phyloP scores from a whole-genome alignment of 2,797 vertebrate species.

The Eurystomus glaucurus region DNA sequence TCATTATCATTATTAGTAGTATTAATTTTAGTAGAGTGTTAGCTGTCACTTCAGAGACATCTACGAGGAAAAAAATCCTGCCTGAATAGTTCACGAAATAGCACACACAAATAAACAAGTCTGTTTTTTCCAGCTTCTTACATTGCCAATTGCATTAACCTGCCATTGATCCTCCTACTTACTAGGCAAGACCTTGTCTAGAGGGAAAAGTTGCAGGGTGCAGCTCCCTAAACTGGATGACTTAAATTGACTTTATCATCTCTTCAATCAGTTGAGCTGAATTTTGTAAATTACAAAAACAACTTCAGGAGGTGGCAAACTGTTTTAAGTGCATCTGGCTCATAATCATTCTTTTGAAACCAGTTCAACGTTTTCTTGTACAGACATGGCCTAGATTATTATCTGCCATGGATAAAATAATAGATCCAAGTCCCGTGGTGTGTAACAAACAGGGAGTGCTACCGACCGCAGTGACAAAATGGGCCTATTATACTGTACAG shows the following conservation, averaged over 20 bases:
- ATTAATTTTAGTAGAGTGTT: constrained; percentile 39
- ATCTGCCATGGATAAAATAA: constrained; percentile 55
- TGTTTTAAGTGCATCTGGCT: constrained; percentile 59
- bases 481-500: background rate
- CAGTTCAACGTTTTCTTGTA: background rate
- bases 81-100: constrained; percentile 38
- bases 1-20: constrained; percentile 33
- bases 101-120: background rate
- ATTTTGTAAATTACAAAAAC: constrained; percentile 72
- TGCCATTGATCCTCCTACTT: constrained; percentile 69
- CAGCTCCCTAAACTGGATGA: constrained; percentile 42
- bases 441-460: constrained; percentile 16
- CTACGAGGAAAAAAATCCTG: background rate
- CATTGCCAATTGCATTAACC: constrained; percentile 49
- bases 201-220: constrained; percentile 53
- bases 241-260: constrained; percentile 73
- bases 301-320: constrained; percentile 59
- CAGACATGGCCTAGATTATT: constrained; percentile 50
- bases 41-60: constrained; percentile 15
- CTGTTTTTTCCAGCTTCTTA: constrained; percentile 5
- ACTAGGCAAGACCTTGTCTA: constrained; percentile 62
- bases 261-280: constrained; percentile 56
- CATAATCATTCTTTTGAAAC: constrained; percentile 44
- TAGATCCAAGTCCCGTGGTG: background rate
- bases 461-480: background rate